phyloP scores from a whole-genome alignment of 2,113 vertebrate species.

The Cervus canadensis region DNA sequence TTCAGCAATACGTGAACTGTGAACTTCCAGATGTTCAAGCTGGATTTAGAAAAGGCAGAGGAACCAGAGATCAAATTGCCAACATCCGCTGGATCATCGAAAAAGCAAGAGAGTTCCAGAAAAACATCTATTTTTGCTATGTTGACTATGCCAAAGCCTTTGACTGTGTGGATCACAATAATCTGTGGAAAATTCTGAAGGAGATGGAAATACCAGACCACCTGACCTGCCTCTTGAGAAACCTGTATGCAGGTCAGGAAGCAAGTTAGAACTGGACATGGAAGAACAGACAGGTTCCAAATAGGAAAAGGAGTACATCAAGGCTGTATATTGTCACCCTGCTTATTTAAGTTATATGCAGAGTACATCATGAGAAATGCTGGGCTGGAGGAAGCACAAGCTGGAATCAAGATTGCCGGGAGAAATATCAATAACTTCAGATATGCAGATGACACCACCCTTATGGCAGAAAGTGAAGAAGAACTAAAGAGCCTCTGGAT shows the following conservation, averaged over 20 bases:
- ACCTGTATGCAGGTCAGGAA: background rate
- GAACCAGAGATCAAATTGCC: background rate
- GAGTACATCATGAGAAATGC: background rate
- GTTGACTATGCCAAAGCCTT: background rate
- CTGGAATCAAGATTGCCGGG: background rate
- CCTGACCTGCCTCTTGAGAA: background rate
- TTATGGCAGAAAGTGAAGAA: background rate
- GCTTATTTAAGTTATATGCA: background rate
- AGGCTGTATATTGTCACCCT: background rate
- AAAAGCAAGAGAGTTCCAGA: background rate
- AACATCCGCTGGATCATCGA: background rate
- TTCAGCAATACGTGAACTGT: background rate
- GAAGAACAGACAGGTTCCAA: background rate
- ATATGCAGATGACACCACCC: background rate
- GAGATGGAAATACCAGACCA: background rate
- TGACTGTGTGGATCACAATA: background rate
- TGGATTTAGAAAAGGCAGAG: background rate
- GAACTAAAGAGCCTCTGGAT: background rate
- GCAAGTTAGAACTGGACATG: background rate
- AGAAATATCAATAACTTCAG: background rate
- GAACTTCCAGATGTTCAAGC: background rate
- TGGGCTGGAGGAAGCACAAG: background rate
- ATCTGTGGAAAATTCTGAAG: background rate
- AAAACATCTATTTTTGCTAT: background rate
- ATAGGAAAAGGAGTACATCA: background rate